A percentile compares a stretch with the other conserved stretches of the same genome.
Evolutionary conservation across 2,888 invertebrate species (phyloP).

Genomic region (Dryadula phaetusa): DNA sequence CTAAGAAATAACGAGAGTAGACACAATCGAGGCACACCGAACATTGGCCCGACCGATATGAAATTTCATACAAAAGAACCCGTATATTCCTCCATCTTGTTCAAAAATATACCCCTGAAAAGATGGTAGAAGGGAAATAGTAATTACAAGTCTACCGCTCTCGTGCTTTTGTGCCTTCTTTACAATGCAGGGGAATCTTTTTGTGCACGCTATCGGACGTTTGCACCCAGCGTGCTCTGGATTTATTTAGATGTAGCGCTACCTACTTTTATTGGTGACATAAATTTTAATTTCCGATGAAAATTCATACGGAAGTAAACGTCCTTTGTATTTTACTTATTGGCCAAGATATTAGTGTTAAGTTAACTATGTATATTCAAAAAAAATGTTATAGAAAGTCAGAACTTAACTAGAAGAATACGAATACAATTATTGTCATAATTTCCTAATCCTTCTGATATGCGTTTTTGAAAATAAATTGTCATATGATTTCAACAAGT

Average conservation of each 20-base stretch:
- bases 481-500: no score
- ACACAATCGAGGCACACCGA: slow-evolving; percentile 47
- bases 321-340: no score
- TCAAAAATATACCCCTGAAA: slow-evolving; percentile 79
- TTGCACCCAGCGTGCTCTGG: slow-evolving; percentile 74
- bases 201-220: slow-evolving; percentile 80
- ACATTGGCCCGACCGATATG: slow-evolving; percentile 57
- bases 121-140: slow-evolving; percentile 79
- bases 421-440: no score
- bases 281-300: slow-evolving; percentile 23
- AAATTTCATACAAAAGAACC: slow-evolving; percentile 63
- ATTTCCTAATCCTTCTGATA: no score
- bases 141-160: slow-evolving; percentile 80
- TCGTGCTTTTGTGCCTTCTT: slow-evolving; percentile 68
- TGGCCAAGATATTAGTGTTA: no score
- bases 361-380: no score
- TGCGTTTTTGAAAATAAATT: no score
- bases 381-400: no score
- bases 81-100: slow-evolving; percentile 73
- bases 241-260: slow-evolving; percentile 61
- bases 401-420: no score
- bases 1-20: slow-evolving; percentile 39
- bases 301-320: background rate
- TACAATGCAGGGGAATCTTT: slow-evolving; percentile 81
- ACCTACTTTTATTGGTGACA: slow-evolving; percentile 46